A percentile compares a stretch with the other conserved stretches of the same genome.
phyloP scores from a whole-genome alignment of 2,888 invertebrate genomes.

The Bombylius discolor region DNA sequence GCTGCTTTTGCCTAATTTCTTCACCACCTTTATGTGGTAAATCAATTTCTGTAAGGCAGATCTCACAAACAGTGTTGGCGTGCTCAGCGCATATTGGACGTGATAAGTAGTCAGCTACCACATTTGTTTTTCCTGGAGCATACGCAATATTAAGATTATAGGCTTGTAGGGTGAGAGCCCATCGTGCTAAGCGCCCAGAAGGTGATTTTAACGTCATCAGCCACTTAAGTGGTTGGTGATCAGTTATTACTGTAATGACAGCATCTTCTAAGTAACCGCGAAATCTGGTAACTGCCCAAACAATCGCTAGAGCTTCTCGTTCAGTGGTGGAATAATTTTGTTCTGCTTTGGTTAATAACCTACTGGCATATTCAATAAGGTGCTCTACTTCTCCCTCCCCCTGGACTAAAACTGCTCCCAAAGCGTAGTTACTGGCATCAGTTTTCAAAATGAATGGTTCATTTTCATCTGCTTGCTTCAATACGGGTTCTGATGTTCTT shows the following conservation, averaged over 20 bases:
- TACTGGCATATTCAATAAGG: slow-evolving; percentile 20
- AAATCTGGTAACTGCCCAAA: slow-evolving; percentile 28
- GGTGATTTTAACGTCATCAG: slow-evolving; percentile 30
- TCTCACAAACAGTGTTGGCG: not conserved
- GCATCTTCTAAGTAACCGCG: slow-evolving; percentile 30
- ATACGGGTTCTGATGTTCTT: too few species aligned
- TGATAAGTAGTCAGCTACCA: slow-evolving; percentile 15
- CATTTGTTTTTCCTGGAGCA: slow-evolving; percentile 26
- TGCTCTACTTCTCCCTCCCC: slow-evolving; percentile 15
- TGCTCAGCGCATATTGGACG: slow-evolving; percentile 5
- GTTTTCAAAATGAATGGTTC: slow-evolving; percentile 12
- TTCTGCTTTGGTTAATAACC: slow-evolving; percentile 22
- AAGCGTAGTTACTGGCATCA: too few species aligned
- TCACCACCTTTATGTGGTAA: slow-evolving; percentile 11
- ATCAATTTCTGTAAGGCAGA: slow-evolving; percentile 7
- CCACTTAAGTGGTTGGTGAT: slow-evolving; percentile 38
- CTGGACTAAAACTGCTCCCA: too few species aligned
- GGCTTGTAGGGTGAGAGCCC: slow-evolving; percentile 31
- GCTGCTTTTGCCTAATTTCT: slow-evolving; percentile 5
- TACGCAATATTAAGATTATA: slow-evolving; percentile 30
- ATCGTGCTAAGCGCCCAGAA: slow-evolving; percentile 33
- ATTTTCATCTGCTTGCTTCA: too few species aligned
- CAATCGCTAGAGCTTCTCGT: slow-evolving; percentile 25
- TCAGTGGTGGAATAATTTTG: slow-evolving; percentile 32
- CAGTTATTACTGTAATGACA: slow-evolving; percentile 28